Conservation (phyloP, 2,888 invertebrate genomes). For the Drosophila birchii region DNA sequence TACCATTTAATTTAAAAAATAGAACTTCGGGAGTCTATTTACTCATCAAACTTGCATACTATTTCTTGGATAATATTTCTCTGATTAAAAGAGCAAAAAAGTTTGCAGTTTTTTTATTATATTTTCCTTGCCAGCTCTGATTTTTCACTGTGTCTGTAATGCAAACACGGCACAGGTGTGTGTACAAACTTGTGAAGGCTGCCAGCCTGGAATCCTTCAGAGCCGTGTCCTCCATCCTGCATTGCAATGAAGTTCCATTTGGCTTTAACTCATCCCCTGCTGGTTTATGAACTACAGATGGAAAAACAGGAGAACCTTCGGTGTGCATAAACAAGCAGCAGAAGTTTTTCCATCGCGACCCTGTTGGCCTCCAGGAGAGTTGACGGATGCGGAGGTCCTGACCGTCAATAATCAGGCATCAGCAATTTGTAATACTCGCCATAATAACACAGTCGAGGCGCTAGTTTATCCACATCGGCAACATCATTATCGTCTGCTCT, state of each 20-base stretch:
- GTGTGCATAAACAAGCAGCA: slow-evolving; percentile 40
- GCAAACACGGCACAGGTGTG: slow-evolving; percentile 4
- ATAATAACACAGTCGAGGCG: slow-evolving; percentile 54
- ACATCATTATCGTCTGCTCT: slow-evolving; percentile 29
- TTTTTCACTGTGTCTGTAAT: not conserved
- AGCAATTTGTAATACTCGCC: slow-evolving; percentile 63
- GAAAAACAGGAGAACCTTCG: slow-evolving; percentile 24
- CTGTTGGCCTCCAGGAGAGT: slow-evolving; percentile 23
- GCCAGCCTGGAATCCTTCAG: slow-evolving; percentile 18
- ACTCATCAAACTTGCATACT: not conserved
- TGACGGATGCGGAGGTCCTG: slow-evolving; percentile 49
- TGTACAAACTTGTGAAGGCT: slow-evolving; percentile 37
- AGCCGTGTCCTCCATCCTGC: slow-evolving; percentile 13
- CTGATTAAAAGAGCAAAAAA: not conserved
- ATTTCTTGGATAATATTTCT: not conserved
- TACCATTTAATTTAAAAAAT: not conserved
- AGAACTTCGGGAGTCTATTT: not conserved
- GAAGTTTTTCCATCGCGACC: slow-evolving; percentile 10
- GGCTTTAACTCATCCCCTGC: slow-evolving; percentile 27
- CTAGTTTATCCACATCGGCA: slow-evolving; percentile 36
- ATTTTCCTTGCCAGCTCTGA: not conserved
- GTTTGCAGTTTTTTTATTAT: not conserved
- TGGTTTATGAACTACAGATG: slow-evolving; percentile 7
- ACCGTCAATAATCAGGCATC: slow-evolving; percentile 45
- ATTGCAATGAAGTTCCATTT: slow-evolving; percentile 13